These are phyloP conservation scores for Ranitomeya imitator DNA, from an alignment of 2,113 vertebrate genomes.

Conservation along the genomic window DNA sequence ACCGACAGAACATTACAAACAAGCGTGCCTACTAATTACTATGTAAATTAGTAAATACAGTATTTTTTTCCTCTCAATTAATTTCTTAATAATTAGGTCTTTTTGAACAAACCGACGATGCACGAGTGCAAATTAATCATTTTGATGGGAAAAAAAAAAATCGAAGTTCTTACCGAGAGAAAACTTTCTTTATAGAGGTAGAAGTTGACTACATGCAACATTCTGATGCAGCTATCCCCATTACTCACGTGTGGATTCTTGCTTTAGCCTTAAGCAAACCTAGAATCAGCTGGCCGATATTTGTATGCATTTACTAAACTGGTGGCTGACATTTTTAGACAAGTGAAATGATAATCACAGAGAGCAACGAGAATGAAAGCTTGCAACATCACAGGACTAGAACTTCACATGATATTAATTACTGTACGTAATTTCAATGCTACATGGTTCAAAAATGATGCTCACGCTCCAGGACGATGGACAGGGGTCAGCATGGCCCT, in stretches of 20 bases:
- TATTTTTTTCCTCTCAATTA: slow-evolving; percentile 63
- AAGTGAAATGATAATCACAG: background rate
- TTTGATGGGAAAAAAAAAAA: background rate
- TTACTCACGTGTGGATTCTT: background rate
- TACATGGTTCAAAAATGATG: too few species aligned
- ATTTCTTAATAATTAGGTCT: slow-evolving; percentile 50
- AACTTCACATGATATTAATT: background rate
- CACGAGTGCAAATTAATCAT: background rate
- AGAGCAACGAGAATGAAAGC: too few species aligned
- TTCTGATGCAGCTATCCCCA: background rate
- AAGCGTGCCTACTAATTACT: slow-evolving; percentile 64
- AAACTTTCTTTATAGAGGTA: background rate
- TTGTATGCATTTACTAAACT: background rate
- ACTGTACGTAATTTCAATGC: background rate
- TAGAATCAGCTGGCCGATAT: background rate
- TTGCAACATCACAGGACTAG: background rate
- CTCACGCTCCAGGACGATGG: too few species aligned
- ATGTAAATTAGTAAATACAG: slow-evolving; percentile 69
- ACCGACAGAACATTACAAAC: slow-evolving; percentile 62
- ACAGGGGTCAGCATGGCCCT: too few species aligned
- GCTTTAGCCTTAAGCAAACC: background rate
- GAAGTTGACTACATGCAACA: background rate
- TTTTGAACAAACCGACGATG: slow-evolving; percentile 40
- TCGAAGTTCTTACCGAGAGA: background rate
- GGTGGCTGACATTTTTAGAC: too few species aligned